Base-by-base conservation (phyloP, 2,113 vertebrate species). In the Cisticola juncidis region DNA sequence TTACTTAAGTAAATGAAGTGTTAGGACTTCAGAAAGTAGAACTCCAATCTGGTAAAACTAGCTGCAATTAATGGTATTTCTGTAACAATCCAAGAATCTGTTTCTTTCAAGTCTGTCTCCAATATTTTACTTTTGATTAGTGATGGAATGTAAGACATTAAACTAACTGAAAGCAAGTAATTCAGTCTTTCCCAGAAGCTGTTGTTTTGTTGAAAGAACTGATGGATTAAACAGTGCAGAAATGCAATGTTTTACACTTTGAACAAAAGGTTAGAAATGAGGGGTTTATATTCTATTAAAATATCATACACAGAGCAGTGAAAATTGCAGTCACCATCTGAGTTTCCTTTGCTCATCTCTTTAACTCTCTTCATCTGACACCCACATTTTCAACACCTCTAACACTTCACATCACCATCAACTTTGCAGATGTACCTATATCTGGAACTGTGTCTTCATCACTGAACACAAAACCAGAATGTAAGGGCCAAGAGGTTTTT, bases 351-450 rank as follows among this genome's bases (percentile, higher is more conserved):
- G 0, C 44, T 86, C 14, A 0, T 74, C 40, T 95, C 45, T 77
- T 21, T 60, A 74, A 86, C 73, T 88, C 50, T 81, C 38, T 58
- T 91, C 88, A 72, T 69, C 29, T 65, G 84, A 92, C 96, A 81
- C 87, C 93, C 90, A 89, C 87, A 68, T 71, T 95, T 92, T 91
- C 65, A 91, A 92, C 95, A 94, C 93, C 81, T 88, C 79, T 29
- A 89, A 62, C 45, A 57, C 64, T 92, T 92, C 48, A 88, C 58
- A 83, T 61, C 48, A 54, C 38, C 76, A 64, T 35, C 65, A 50
- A 81, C 48, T 74, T 66, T 70, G 74, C 36, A 77, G 64, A 89
- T 71, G 70, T 50, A 89, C 60, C 87, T 96, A 87, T 92, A 94
- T 94, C 28, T 82, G 82, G 88, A 90, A 88, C 71, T 7, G 61